Conservation (phyloP, 2,797 vertebrate genomes). For the Ctenopoma multispine region DNA sequence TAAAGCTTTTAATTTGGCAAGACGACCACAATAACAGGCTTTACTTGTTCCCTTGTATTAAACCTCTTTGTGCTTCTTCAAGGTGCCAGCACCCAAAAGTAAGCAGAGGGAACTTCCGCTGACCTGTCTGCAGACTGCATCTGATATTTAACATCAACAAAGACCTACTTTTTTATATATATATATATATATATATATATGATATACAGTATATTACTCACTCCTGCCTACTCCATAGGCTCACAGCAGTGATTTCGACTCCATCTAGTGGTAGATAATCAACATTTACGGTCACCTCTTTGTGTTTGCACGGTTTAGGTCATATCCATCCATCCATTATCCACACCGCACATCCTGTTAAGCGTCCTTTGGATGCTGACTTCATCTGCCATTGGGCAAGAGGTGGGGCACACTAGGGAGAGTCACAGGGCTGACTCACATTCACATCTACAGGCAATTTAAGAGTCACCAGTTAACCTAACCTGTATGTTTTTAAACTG, state of each 20-base stretch:
- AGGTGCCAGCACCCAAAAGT: neutral
- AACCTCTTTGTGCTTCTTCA: neutral
- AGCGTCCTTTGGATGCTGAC: too few species aligned
- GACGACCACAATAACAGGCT: constrained; percentile 30
- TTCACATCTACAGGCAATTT: too few species aligned
- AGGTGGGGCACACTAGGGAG: too few species aligned
- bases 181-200: too few species aligned
- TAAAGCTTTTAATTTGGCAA: constrained; percentile 33
- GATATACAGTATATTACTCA: too few species aligned
- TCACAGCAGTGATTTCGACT: constrained; percentile 36
- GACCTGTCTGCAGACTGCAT: neutral
- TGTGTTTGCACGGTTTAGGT: neutral
- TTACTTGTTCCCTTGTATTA: constrained; percentile 13
- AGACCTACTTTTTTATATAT: too few species aligned
- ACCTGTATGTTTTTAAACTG: too few species aligned
- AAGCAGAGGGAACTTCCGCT: neutral
- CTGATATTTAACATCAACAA: neutral
- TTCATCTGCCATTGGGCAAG: too few species aligned
- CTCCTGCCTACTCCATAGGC: neutral
- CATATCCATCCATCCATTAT: neutral
- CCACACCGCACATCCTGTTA: too few species aligned
- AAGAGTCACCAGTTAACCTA: too few species aligned
- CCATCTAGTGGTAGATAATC: constrained; percentile 67
- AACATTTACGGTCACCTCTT: neutral
- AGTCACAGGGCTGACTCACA: too few species aligned